Evolutionary conservation across 2,888 invertebrate species (phyloP), one percentile per base, ranked within the genome.

Genomic region (Epistrophe eligans): DNA sequence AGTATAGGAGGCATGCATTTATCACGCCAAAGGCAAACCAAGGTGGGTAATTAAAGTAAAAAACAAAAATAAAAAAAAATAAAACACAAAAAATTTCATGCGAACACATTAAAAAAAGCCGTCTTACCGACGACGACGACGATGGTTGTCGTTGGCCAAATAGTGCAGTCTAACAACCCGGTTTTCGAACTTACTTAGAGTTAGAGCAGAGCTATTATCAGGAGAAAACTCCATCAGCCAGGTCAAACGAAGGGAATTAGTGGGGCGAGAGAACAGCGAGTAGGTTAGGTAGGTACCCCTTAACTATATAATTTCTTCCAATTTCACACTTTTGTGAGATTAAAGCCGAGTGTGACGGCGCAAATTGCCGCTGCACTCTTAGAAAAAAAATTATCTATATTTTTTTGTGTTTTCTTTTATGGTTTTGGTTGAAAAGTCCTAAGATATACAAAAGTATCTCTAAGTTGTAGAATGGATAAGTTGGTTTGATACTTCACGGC

Each of bases 271-370:
- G 8, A 50, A 13, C 24, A 52, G 24, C 24, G 3, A 24, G 19
- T 50, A 4, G n/a, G n/a, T n/a, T 19, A 45, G 17, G 10, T 13
- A 40, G 3, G 5, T n/a, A 35, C 45, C 32, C 38, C 38, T 60
- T 40, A 40, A 57, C 66, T 76, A 76, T 83, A 79, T 76, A n/a
- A n/a, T 83, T 79, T 72, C 83, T 67, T 79, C 79, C 76, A 83
- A 83, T 87, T 87, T 83, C 82, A 83, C 83, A 87, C 85, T 74
- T 85, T 82, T 85, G 82, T 71, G 58, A 70, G 85, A 79, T 85
- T 82, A 85, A 85, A 85, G 50, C 77, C 77, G 24, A 85, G 74
- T 85, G 84, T 85, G 84, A 81, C 81, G 82, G 73, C 70, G 85
- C 73, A 85, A 85, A 85, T 85, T 85, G 77, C 85, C 73, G 76